Evolutionary conservation across 2,888 invertebrate genomes (phyloP), one percentile per base, ranked within the genome.

Genomic region (Papilio elwesi): DNA sequence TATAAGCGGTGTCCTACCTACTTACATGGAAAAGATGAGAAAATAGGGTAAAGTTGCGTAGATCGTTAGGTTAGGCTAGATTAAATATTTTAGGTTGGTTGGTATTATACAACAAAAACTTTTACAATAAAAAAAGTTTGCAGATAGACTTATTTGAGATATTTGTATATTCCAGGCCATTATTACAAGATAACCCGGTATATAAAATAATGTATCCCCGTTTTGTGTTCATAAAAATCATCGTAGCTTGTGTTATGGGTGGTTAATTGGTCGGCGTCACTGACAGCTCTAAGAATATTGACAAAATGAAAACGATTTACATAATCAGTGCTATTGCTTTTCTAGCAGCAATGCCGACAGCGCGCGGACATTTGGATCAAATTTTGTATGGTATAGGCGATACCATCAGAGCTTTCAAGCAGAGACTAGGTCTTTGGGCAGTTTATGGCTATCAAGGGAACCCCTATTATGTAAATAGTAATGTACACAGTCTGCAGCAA

Each of bases 341-440:
- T 1, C 43, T 62, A 10, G 38, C 43, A n/a, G 43, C 43, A 4
- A 43, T 62, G 13, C 59, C 59, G 15, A 59, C 38, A 4, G 3
- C 59, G 15, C 59, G 15, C 10, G 59, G 43, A 43, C 59, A 62
- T 62, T 43, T 62, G 15, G 59, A 62, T 43, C n/a, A 62, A 10
- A n/a, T 62, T 11, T 10, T 43, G 38, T n/a, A 43, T 10, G 38
- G 43, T 6, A n/a, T 62, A 38, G 59, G 43, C 6, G 43, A 43
- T 9, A 15, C 59, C 9, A 10, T 62, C 10, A 62, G 13, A 5
- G 59, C 43, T 9, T 6, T 62, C 15, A 38, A 43, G 10, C 38
- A 36, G 6, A 43, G 15, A 43, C n/a, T 62, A n/a, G 59, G 59
- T 62, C 15, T 43, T 15, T 38, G 59, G 9, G 11, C 38, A 43